Evolutionary conservation across 1,140 invertebrate species (phyloP).

Genomic region (Ganaspis sp.): DNA sequence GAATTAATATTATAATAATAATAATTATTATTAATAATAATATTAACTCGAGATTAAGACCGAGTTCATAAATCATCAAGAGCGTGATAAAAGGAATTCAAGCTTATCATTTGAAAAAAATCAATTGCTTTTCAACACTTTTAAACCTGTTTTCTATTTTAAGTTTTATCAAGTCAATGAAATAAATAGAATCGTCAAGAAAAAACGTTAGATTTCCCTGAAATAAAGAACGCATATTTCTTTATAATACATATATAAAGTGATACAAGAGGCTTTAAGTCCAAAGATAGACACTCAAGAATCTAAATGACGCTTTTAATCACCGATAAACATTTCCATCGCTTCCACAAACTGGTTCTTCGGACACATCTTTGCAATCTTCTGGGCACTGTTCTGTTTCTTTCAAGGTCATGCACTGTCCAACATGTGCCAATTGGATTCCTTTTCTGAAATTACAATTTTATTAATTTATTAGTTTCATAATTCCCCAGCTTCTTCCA

Average conservation of each 20-base stretch:
- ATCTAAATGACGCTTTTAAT: constrained; percentile 41
- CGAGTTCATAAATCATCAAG: not conserved
- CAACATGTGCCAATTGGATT: constrained; percentile 90
- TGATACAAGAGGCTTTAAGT: not conserved
- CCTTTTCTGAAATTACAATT: constrained; percentile 80
- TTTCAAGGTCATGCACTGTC: constrained; percentile 87
- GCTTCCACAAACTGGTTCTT: constrained; percentile 91
- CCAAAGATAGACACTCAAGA: not conserved
- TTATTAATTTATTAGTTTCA: not conserved
- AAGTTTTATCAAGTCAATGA: not conserved
- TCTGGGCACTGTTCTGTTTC: constrained; percentile 83
- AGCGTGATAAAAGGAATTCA: not conserved
- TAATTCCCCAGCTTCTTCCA: too few relatives aligned
- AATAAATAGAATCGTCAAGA: not conserved
- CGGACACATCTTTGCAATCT: constrained; percentile 82
- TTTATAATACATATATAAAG: not conserved
- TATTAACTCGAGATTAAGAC: not conserved
- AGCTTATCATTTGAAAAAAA: not conserved
- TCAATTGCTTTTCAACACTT: constrained; percentile 1
- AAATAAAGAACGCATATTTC: not conserved
- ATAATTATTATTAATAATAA: not conserved
- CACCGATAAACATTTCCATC: constrained; percentile 94
- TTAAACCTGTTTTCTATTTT: not conserved
- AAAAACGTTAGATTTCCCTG: not conserved
- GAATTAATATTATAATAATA: too few relatives aligned